Percentiles rank a stretch among this genome's conserved stretches.
These are phyloP conservation scores for Pontoporia blainvillei DNA, from an alignment of 2,113 vertebrate genomes.

Conservation along the genomic window DNA sequence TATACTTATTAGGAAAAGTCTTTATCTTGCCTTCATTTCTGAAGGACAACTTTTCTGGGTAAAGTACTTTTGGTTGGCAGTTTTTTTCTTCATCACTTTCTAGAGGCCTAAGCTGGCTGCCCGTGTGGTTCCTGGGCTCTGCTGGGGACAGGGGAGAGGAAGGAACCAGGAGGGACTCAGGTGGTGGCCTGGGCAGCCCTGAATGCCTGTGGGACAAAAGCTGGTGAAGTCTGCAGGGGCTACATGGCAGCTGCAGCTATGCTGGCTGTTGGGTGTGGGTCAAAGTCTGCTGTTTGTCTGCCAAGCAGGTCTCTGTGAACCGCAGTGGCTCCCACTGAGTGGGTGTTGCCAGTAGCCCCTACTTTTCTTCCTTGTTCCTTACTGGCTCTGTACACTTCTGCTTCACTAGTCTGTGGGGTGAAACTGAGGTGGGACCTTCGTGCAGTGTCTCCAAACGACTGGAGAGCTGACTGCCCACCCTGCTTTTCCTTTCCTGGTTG, in stretches of 20 bases:
- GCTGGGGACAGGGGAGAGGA: not conserved
- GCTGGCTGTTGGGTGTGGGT: not conserved
- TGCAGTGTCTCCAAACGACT: not conserved
- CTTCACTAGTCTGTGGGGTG: not conserved
- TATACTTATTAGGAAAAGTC: not conserved
- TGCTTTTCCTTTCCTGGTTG: not conserved
- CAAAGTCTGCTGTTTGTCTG: not conserved
- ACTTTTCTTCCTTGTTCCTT: not conserved
- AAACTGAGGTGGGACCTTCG: not conserved
- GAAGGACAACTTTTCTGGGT: not conserved
- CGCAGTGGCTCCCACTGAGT: not conserved
- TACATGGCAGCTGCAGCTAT: not conserved
- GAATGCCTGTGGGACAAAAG: not conserved
- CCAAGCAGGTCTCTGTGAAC: not conserved
- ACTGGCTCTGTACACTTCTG: not conserved
- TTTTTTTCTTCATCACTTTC: not conserved
- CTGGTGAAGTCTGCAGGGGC: not conserved
- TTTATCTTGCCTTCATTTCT: not conserved
- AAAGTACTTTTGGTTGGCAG: not conserved
- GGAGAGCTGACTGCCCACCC: not conserved
- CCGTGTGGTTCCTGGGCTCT: not conserved
- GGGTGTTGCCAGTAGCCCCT: not conserved
- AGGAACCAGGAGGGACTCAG: not conserved
- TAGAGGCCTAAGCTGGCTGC: not conserved
- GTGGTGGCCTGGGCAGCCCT: not conserved